These are phyloP conservation scores for Planiliza haematocheilus DNA, from an alignment of 2,113 vertebrate genomes.

Conservation along the genomic window DNA sequence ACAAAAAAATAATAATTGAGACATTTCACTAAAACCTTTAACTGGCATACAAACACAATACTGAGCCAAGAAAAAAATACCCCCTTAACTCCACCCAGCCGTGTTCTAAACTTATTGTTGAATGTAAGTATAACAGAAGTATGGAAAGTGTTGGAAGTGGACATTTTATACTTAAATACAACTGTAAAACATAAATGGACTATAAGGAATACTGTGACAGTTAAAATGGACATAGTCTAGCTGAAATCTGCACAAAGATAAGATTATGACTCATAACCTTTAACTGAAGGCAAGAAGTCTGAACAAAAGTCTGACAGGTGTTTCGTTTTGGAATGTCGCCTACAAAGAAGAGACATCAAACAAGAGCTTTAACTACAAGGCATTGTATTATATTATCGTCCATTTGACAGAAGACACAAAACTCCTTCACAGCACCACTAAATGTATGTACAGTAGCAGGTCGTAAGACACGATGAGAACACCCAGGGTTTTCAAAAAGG, in stretches of 20 bases:
- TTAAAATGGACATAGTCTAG: background rate
- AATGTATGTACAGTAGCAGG: slow-evolving; percentile 10
- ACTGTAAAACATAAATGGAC: background rate
- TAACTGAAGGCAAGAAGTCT: slow-evolving; percentile 5
- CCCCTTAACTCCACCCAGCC: background rate
- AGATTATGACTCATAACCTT: background rate
- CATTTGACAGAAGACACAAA: slow-evolving; percentile 24
- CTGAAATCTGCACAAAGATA: slow-evolving; percentile 9
- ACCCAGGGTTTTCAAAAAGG: background rate
- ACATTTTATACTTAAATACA: slow-evolving; percentile 6
- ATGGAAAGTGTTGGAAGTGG: background rate
- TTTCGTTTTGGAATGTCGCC: slow-evolving; percentile 63
- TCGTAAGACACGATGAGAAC: background rate
- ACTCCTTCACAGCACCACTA: slow-evolving; percentile 7
- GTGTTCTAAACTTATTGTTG: background rate
- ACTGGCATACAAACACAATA: slow-evolving; percentile 29
- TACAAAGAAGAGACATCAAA: slow-evolving; percentile 41
- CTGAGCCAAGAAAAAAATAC: background rate
- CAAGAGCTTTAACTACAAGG: slow-evolving; percentile 35
- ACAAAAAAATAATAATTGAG: background rate
- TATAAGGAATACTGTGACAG: background rate
- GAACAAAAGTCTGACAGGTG: slow-evolving; percentile 46
- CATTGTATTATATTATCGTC: slow-evolving; percentile 27
- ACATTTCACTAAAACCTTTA: background rate
- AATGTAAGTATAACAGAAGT: background rate